phyloP scores from a whole-genome alignment of 2,888 invertebrate species.

The Meloe dianella region DNA sequence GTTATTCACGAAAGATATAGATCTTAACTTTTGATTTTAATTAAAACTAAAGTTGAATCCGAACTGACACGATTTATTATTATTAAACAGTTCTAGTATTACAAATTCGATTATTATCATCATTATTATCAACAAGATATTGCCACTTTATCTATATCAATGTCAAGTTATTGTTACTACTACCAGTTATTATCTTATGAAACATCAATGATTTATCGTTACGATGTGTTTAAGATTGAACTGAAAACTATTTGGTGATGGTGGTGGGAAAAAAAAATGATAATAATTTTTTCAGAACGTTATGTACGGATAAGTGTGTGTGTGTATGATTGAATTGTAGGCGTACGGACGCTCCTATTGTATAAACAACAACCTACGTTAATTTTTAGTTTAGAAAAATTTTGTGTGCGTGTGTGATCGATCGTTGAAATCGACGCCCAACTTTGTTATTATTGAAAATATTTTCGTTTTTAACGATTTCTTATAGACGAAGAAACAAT shows the following conservation, averaged over 20 bases:
- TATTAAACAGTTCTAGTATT: not conserved
- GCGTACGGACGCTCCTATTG: not conserved
- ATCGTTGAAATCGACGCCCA: slow-evolving; percentile 24
- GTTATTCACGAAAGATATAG: not conserved
- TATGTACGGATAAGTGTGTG: too few relatives aligned
- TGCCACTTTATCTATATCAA: not conserved
- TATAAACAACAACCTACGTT: not conserved
- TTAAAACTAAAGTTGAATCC: not conserved
- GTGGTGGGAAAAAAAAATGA: too few relatives aligned
- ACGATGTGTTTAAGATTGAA: not conserved
- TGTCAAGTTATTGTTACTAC: not conserved
- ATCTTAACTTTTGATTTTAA: not conserved
- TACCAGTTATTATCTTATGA: not conserved
- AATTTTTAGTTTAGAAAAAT: not conserved
- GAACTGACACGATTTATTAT: not conserved
- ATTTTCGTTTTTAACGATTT: too few relatives aligned
- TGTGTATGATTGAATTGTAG: not conserved
- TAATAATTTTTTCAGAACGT: too few relatives aligned
- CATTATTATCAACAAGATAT: not conserved
- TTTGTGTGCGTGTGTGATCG: slow-evolving; percentile 23
- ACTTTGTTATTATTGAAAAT: slow-evolving; percentile 8
- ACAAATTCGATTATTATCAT: not conserved
- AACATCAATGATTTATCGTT: not conserved
- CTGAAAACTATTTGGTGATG: too few relatives aligned
- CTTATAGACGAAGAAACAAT: not conserved